Evolutionary conservation across 1,140 invertebrate species (phyloP).

Genomic region (Alviniconcha marisindica): DNA sequence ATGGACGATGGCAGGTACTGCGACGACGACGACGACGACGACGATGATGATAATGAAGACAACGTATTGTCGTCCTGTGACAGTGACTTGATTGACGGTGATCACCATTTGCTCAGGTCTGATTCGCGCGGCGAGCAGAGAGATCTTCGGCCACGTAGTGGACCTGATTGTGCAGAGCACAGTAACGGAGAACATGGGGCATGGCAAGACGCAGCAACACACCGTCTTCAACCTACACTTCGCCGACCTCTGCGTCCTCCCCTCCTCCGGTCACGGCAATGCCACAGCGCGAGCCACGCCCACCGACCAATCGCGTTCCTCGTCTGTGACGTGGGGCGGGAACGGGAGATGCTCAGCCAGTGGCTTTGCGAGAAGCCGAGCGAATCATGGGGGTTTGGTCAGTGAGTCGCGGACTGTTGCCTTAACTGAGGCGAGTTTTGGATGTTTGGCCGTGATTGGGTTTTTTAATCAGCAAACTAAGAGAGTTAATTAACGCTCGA

Average conservation of each 20-base stretch:
- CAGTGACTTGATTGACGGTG: too few species aligned
- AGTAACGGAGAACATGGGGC: constrained; percentile 33
- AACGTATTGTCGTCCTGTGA: too few species aligned
- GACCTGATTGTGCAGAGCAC: constrained; percentile 39
- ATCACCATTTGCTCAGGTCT: constrained; percentile 52
- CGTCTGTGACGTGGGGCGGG: not conserved
- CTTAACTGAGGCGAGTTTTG: too few species aligned
- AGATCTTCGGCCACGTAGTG: constrained; percentile 58
- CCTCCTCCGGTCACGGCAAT: not conserved
- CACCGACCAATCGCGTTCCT: not conserved
- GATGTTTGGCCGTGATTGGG: too few species aligned
- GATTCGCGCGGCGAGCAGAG: constrained; percentile 58
- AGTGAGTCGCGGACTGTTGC: too few species aligned
- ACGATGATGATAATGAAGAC: too few species aligned
- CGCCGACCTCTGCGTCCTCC: not conserved
- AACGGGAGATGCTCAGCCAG: too few species aligned
- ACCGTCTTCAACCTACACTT: constrained; percentile 23
- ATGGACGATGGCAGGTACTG: too few species aligned
- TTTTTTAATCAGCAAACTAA: too few species aligned
- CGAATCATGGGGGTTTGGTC: too few species aligned
- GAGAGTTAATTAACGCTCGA: too few species aligned
- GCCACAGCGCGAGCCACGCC: not conserved
- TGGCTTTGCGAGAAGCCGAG: not conserved
- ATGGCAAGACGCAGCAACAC: constrained; percentile 32
- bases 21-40: too few species aligned